phyloP scores from a whole-genome alignment of 2,797 vertebrate species.

The Ceryle rudis region DNA sequence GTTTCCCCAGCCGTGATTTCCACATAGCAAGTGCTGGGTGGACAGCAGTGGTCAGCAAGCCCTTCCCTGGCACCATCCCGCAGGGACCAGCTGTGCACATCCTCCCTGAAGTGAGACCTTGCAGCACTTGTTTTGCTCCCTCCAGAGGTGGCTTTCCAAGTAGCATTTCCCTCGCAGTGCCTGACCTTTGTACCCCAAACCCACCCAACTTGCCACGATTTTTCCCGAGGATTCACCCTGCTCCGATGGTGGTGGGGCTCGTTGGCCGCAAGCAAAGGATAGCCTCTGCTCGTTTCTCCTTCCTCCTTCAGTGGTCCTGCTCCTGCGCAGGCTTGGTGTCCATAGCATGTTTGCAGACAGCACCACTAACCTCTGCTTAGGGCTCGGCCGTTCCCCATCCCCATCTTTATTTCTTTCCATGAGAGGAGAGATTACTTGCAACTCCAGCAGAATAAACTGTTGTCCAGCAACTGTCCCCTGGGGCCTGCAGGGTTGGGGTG shows the following conservation, averaged over 20 bases:
- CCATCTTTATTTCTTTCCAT: fast-evolving
- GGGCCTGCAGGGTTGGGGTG: background rate
- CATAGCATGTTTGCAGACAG: fast-evolving
- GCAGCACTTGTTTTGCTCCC: background rate
- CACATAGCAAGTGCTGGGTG: background rate
- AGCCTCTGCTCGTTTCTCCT: background rate
- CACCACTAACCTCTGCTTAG: background rate
- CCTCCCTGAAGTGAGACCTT: background rate
- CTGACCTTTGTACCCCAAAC: background rate
- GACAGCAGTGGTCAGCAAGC: background rate
- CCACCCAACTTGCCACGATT: fast-evolving
- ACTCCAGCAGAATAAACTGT: background rate
- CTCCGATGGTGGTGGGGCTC: fast-evolving
- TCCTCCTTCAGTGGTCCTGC: background rate
- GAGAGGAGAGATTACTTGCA: background rate
- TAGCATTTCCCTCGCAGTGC: background rate
- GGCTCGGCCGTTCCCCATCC: background rate
- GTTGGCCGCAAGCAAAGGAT: background rate
- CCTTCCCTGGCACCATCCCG: background rate
- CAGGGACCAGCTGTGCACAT: fast-evolving
- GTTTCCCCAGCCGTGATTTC: background rate
- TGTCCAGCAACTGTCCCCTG: background rate
- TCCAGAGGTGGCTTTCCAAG: background rate
- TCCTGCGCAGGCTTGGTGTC: background rate
- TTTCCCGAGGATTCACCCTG: background rate